These are phyloP conservation scores for Tauraco hartlaubi DNA, from an alignment of 2,797 vertebrate species.

Conservation along the genomic window DNA sequence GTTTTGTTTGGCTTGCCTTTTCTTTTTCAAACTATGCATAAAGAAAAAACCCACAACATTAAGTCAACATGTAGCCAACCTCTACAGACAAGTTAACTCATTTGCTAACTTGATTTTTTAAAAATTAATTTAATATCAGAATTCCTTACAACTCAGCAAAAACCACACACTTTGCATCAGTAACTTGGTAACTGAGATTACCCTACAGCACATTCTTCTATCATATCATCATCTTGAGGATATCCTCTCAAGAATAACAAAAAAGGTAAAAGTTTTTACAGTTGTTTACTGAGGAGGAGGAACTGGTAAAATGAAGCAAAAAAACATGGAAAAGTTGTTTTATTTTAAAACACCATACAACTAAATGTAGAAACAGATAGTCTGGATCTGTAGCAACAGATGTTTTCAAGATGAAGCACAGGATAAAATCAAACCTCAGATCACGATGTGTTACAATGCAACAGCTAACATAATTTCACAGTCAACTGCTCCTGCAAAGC, in stretches of 20 bases:
- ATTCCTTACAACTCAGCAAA: neutral
- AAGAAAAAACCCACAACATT: neutral
- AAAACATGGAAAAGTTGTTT: neutral
- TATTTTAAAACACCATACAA: neutral
- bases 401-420: neutral
- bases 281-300: neutral
- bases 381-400: too few species aligned
- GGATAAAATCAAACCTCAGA: neutral
- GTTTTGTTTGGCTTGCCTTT: constrained; percentile 82
- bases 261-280: neutral
- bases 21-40: constrained; percentile 82
- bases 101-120: neutral
- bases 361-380: neutral
- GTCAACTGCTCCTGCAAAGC: neutral
- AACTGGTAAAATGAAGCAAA: neutral
- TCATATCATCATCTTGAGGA: neutral
- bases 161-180: neutral
- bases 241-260: neutral
- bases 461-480: neutral
- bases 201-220: neutral
- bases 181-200: neutral
- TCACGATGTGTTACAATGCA: neutral
- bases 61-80: neutral
- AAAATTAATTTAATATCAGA: neutral
- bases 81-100: neutral